These are phyloP conservation scores for Limnephilus lunatus DNA, from an alignment of 2,888 invertebrate species.

Conservation along the genomic window DNA sequence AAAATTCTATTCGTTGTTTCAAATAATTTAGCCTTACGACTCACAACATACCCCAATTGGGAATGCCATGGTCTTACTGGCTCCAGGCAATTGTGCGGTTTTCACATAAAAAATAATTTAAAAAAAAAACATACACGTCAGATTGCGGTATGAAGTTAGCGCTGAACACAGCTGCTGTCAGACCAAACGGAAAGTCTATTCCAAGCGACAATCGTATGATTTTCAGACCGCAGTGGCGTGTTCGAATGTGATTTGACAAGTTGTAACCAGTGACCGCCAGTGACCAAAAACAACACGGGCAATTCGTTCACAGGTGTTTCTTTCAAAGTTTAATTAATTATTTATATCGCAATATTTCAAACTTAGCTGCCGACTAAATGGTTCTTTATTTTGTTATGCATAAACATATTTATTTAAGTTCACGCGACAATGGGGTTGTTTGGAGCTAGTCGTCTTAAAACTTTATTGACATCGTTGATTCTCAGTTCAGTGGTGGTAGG, in stretches of 20 bases:
- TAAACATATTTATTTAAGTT: conserved; percentile 48
- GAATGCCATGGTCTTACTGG: no score
- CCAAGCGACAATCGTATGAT: conserved; percentile 3
- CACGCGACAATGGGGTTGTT: conserved; percentile 57
- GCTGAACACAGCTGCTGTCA: conserved; percentile 38
- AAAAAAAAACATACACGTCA: background rate
- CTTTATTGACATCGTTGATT: conserved; percentile 50
- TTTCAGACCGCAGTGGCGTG: conserved; percentile 47
- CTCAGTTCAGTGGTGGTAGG: conserved; percentile 47
- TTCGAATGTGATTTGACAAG: conserved; percentile 60
- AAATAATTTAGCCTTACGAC: no score
- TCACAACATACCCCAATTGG: no score
- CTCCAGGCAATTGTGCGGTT: no score
- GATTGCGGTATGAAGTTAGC: conserved; percentile 24
- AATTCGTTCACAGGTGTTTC: conserved; percentile 31
- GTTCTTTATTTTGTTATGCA: conserved; percentile 55
- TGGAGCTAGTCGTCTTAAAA: conserved; percentile 53
- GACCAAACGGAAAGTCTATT: conserved; percentile 12
- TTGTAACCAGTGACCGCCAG: conserved; percentile 40
- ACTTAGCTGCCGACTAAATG: conserved; percentile 54
- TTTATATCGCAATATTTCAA: conserved; percentile 4
- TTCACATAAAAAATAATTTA: no score
- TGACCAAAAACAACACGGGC: background rate
- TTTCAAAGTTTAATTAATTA: background rate
- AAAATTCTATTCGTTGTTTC: no score